Conservation (phyloP, 37 sponge, comb jelly and placozoan species). For the Eunapius fragilis region DNA sequence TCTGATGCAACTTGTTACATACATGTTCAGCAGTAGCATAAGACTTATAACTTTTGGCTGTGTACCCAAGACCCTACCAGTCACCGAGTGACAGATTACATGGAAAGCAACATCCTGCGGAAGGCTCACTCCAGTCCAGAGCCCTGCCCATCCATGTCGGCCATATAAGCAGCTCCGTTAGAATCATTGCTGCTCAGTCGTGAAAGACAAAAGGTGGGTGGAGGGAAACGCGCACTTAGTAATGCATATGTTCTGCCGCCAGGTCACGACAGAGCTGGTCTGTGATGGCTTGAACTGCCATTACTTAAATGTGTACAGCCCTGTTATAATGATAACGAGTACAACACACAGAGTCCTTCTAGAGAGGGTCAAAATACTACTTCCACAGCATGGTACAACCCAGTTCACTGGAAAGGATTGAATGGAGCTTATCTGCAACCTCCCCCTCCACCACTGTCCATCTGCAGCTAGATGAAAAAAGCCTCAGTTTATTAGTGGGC, state of each 20-base stretch:
- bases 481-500: background rate
- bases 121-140: no score
- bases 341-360: no score
- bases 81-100: no score
- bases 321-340: no score
- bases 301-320: no score
- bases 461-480: background rate
- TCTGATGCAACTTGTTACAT: no score
- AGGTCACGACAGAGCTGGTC: background rate
- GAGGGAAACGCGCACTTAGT: background rate
- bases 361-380: no score
- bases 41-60: no score
- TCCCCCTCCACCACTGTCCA: constrained; percentile 20
- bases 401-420: background rate
- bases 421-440: background rate
- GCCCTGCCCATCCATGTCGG: constrained; percentile 28
- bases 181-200: constrained; percentile 31
- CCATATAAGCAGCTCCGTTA: constrained; percentile 29
- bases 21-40: no score
- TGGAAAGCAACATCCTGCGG: no score
- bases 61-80: no score
- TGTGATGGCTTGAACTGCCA: no score
- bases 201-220: background rate
- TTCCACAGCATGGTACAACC: background rate
- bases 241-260: background rate